A percentile compares a stretch with the other conserved stretches of the same genome.
Evolutionary conservation across 1,140 invertebrate species (phyloP).

Genomic region (Elymnias hypermnestra): DNA sequence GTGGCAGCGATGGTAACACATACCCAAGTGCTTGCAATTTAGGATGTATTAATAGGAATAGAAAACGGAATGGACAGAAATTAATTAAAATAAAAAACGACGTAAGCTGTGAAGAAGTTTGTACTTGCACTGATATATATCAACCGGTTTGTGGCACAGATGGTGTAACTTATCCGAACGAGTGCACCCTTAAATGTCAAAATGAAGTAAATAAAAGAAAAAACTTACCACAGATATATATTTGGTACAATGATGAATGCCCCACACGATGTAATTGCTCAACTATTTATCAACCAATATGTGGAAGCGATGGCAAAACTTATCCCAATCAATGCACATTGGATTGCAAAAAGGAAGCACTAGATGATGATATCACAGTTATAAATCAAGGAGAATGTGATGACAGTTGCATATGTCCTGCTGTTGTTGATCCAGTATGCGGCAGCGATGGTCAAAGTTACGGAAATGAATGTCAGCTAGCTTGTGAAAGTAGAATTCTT

Average conservation of each 20-base stretch:
- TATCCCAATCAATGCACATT: slow-evolving; percentile 22
- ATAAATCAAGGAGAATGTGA: slow-evolving; percentile 20
- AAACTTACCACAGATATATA: background rate
- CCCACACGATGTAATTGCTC: background rate
- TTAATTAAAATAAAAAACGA: slow-evolving; percentile 19
- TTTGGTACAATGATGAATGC: background rate
- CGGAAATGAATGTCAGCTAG: slow-evolving; percentile 16
- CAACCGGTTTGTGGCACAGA: slow-evolving; percentile 29
- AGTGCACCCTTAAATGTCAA: slow-evolving; percentile 22
- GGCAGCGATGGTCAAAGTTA: slow-evolving; percentile 21
- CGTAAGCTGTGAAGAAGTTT: no score
- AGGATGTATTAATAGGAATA: slow-evolving; percentile 18
- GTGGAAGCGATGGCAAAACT: slow-evolving; percentile 1
- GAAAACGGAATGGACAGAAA: slow-evolving; percentile 2
- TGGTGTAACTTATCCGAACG: slow-evolving; percentile 3
- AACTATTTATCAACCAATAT: background rate
- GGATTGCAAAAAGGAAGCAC: slow-evolving; percentile 19
- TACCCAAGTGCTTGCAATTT: slow-evolving; percentile 21
- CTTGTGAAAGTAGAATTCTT: slow-evolving; percentile 11
- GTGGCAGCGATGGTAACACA: slow-evolving; percentile 23
- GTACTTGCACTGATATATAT: slow-evolving; percentile 14
- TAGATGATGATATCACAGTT: background rate
- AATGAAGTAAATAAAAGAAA: slow-evolving; percentile 18
- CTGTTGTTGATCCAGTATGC: slow-evolving; percentile 16
- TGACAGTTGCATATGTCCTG: slow-evolving; percentile 3